These are phyloP conservation scores for Globodera rostochiensis DNA, from an alignment of 1,140 invertebrate genomes.

Conservation along the genomic window DNA sequence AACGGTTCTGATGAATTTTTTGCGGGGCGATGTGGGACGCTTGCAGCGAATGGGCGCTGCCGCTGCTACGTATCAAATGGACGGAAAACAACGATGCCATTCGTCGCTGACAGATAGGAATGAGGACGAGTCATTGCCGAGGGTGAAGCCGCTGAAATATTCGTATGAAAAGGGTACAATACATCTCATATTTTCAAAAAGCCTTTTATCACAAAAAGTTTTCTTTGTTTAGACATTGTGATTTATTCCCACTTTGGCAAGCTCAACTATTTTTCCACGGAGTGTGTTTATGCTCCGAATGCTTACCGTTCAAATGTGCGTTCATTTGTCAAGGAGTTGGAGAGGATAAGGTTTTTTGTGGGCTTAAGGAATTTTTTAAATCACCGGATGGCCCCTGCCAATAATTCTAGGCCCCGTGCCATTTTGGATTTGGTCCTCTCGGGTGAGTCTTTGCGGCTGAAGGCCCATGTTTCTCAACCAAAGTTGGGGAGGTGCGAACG, in stretches of 20 bases:
- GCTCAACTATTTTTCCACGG: conserved; percentile 97
- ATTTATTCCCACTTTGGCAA: conserved; percentile 87
- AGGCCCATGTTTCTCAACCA: conserved; percentile 24
- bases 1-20: conserved; percentile 75
- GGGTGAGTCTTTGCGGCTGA: conserved; percentile 83
- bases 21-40: conserved; percentile 92
- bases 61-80: neutral
- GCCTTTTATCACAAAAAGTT: neutral
- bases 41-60: conserved; percentile 82
- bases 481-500: conserved; percentile 72
- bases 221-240: conserved; percentile 79
- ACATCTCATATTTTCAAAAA: neutral
- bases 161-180: conserved; percentile 83
- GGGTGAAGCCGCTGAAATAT: conserved; percentile 95
- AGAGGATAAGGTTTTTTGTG: conserved; percentile 70
- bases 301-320: conserved; percentile 76
- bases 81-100: conserved; percentile 5
- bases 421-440: conserved; percentile 89
- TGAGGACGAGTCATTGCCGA: conserved; percentile 79
- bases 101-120: conserved; percentile 62
- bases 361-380: too few relatives aligned
- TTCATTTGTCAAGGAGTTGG: conserved; percentile 90
- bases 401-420: too few relatives aligned
- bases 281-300: conserved; percentile 97
- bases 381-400: too few relatives aligned